These are phyloP conservation scores for Takifugu bimaculatus DNA, from an alignment of 2,113 vertebrate species.

Conservation along the genomic window DNA sequence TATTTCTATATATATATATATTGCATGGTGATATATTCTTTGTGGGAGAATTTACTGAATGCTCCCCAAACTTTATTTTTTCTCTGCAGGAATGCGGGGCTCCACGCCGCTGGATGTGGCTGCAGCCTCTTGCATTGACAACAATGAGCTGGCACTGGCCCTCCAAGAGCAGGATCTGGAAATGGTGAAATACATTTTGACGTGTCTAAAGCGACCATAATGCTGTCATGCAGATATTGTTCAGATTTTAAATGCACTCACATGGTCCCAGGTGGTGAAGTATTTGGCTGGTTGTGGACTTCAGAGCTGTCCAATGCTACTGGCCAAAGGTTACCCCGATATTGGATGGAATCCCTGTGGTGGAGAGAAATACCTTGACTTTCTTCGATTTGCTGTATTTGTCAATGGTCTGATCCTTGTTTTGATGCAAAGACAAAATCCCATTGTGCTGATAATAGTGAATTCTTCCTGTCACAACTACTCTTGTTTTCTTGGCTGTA, in stretches of 20 bases:
- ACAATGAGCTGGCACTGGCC: slow-evolving; percentile 90
- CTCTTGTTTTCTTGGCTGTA: slow-evolving; percentile 25
- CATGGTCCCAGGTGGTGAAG: slow-evolving; percentile 80
- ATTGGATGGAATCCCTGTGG: slow-evolving; percentile 94
- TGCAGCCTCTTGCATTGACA: slow-evolving; percentile 91
- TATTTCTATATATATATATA: background rate
- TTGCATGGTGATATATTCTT: background rate
- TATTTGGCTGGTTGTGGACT: slow-evolving; percentile 90
- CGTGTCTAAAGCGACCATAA: background rate
- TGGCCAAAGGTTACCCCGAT: slow-evolving; percentile 90
- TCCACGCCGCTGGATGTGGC: slow-evolving; percentile 91
- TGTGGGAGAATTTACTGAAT: background rate
- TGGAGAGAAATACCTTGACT: slow-evolving; percentile 90
- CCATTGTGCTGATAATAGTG: background rate
- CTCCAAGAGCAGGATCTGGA: slow-evolving; percentile 92
- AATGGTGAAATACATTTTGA: slow-evolving; percentile 73
- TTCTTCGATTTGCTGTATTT: slow-evolving; percentile 90
- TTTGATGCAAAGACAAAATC: background rate
- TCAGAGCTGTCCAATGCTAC: slow-evolving; percentile 88
- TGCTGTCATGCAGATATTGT: background rate
- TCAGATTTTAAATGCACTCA: background rate
- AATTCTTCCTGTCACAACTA: background rate
- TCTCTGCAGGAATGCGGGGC: slow-evolving; percentile 84
- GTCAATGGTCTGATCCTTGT: slow-evolving; percentile 80
- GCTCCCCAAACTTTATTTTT: background rate